Conservation (phyloP, 2,888 invertebrate species). For the Microplitis deprimator region DNA sequence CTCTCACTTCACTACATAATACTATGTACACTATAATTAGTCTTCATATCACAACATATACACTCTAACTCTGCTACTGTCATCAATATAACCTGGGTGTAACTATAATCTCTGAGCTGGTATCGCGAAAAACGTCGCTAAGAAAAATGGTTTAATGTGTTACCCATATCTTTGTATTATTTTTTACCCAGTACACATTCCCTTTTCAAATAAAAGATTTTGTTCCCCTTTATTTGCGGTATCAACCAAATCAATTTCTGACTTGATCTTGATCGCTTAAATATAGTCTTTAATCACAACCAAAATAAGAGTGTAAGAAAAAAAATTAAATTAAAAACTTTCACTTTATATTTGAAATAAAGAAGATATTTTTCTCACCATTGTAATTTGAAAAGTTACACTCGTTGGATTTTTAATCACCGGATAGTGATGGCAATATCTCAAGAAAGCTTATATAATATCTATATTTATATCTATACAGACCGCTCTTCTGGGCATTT, state of each 20-base stretch:
- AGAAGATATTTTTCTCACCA: slow-evolving; percentile 7
- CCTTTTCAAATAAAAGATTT: slow-evolving; percentile 6
- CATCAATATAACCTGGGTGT: slow-evolving; percentile 59
- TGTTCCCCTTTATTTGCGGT: background rate
- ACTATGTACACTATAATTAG: background rate
- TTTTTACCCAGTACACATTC: background rate
- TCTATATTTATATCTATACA: background rate
- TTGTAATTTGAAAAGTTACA: slow-evolving; percentile 29
- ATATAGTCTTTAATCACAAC: background rate
- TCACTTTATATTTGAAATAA: background rate
- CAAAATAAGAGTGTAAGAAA: background rate
- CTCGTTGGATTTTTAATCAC: slow-evolving; percentile 39
- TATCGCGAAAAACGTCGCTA: slow-evolving; percentile 50
- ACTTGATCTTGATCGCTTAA: background rate
- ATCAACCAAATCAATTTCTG: background rate
- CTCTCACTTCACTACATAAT: slow-evolving; percentile 33
- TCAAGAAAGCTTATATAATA: slow-evolving; percentile 11
- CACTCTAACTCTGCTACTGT: slow-evolving; percentile 44
- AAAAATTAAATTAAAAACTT: slow-evolving; percentile 14
- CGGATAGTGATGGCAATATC: slow-evolving; percentile 27
- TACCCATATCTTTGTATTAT: slow-evolving; percentile 24
- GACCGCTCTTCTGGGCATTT: slow-evolving; percentile 18
- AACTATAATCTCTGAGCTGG: slow-evolving; percentile 55
- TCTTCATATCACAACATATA: background rate
- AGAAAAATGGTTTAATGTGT: slow-evolving; percentile 58